phyloP scores from a whole-genome alignment of 2,797 vertebrate genomes.

The Channa striata region DNA sequence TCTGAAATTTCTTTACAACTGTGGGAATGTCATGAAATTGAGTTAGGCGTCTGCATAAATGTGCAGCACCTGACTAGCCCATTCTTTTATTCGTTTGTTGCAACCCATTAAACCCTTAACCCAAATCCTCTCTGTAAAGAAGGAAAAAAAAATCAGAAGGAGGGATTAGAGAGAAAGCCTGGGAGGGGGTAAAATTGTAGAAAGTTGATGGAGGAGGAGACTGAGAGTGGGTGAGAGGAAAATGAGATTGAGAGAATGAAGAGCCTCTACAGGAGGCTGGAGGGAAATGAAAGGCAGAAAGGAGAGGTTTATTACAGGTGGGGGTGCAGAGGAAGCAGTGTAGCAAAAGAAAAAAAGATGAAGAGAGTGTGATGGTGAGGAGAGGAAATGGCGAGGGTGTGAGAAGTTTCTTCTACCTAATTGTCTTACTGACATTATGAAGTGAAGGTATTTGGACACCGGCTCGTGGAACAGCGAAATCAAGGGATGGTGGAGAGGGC shows the following conservation, averaged over 20 bases:
- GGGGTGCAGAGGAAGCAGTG: slow-evolving; percentile 14
- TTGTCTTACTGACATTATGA: slow-evolving; percentile 13
- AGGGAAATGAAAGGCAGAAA: slow-evolving; percentile 57
- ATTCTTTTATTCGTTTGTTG: slow-evolving; percentile 60
- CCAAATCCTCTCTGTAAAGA: slow-evolving; percentile 62
- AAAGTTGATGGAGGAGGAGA: slow-evolving; percentile 55
- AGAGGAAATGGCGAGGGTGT: slow-evolving; percentile 1
- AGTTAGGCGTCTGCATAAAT: slow-evolving; percentile 39
- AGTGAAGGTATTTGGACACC: slow-evolving; percentile 19
- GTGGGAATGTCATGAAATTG: slow-evolving; percentile 4
- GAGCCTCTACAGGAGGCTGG: slow-evolving; percentile 60
- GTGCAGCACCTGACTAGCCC: slow-evolving; percentile 45
- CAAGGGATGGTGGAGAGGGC: slow-evolving; percentile 10
- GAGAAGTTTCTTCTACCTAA: not conserved
- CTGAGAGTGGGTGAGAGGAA: slow-evolving; percentile 42
- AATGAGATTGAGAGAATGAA: slow-evolving; percentile 65
- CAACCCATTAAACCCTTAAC: slow-evolving; percentile 70
- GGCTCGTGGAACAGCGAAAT: not conserved
- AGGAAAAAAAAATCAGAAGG: slow-evolving; percentile 35
- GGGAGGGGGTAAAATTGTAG: slow-evolving; percentile 54
- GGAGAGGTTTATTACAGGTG: slow-evolving; percentile 51
- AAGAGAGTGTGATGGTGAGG: slow-evolving; percentile 6
- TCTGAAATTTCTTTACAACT: slow-evolving; percentile 1
- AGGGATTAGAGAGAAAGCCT: slow-evolving; percentile 68
- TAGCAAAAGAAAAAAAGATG: not conserved